phyloP scores from a whole-genome alignment of 2,888 invertebrate species.

The Drosophila bunnanda region DNA sequence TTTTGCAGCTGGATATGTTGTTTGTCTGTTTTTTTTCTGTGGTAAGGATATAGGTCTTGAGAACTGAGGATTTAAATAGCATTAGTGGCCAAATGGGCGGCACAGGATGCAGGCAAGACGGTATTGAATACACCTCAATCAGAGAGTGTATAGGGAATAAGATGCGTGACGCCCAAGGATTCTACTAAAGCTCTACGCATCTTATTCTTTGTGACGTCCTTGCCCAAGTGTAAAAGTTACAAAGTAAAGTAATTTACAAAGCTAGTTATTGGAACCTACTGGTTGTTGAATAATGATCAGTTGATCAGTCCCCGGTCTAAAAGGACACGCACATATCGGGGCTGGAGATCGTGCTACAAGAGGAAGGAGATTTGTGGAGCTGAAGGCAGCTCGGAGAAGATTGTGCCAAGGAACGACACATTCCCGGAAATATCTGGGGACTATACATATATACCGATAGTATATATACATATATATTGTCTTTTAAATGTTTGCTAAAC shows the following conservation, averaged over 20 bases:
- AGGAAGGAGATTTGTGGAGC: not conserved
- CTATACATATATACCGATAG: not conserved
- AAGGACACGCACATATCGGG: not conserved
- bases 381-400: conserved; percentile 8
- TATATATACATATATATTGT: conserved; percentile 17
- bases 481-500: conserved; percentile 37
- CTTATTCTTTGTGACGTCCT: not conserved
- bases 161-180: not conserved
- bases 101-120: not conserved
- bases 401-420: conserved; percentile 25
- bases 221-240: conserved; percentile 17
- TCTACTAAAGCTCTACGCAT: not conserved
- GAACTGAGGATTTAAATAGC: conserved; percentile 10
- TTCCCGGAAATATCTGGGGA: not conserved
- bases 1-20: not conserved
- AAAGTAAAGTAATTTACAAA: not conserved
- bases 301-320: conserved; percentile 14
- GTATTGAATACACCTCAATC: not conserved
- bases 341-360: conserved; percentile 1
- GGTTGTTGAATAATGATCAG: conserved; percentile 41
- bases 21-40: conserved; percentile 22
- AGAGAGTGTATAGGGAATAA: not conserved
- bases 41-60: not conserved
- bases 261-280: conserved; percentile 22
- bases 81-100: not conserved